Conservation (phyloP, 2,888 invertebrate genomes). For the Parnassius apollo region DNA sequence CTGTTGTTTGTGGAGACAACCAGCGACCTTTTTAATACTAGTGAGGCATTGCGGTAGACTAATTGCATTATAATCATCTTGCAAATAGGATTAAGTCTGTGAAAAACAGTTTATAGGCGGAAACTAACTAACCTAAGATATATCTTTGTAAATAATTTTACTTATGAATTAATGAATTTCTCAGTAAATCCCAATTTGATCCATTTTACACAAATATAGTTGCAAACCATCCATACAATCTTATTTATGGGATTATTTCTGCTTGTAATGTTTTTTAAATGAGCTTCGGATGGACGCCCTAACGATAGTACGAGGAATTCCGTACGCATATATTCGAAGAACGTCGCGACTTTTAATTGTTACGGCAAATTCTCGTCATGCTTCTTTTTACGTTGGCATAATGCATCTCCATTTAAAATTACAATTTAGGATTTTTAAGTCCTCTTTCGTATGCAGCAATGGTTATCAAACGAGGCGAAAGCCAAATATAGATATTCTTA, state of each 20-base stretch:
- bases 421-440: neutral
- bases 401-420: neutral
- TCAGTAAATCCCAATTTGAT: neutral
- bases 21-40: no score
- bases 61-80: no score
- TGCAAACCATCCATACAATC: conserved; percentile 1
- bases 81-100: no score
- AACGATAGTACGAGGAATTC: conserved; percentile 15
- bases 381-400: neutral
- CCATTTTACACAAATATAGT: conserved; percentile 1
- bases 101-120: no score
- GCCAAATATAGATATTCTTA: no score
- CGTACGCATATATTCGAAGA: conserved; percentile 3
- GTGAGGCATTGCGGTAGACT: no score
- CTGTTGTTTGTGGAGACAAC: no score
- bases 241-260: conserved; percentile 3
- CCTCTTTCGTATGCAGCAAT: neutral
- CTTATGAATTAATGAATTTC: no score
- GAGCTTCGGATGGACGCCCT: conserved; percentile 5
- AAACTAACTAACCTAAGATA: no score
- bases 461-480: no score
- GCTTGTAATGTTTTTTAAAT: conserved; percentile 9
- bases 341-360: conserved; percentile 18
- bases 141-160: no score
- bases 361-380: neutral